Percentiles rank a stretch among this genome's conserved stretches.
Conservation (phyloP, 35 echinoderm and acorn worm genomes). For the Acanthaster planci region DNA sequence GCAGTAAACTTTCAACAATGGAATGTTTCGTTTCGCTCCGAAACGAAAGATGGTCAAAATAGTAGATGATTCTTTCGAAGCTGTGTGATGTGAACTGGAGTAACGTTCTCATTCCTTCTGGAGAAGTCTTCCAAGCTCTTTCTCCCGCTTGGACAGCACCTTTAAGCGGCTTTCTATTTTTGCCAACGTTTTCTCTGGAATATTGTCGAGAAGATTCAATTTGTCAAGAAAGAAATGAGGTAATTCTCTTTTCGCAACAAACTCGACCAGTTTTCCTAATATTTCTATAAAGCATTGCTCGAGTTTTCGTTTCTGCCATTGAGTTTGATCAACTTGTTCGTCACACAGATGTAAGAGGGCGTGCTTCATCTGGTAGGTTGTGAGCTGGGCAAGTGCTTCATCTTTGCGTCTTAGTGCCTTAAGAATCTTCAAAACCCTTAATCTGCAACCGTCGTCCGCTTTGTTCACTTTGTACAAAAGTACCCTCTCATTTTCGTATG, state of each 20-base stretch:
- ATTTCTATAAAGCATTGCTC: constrained; percentile 10
- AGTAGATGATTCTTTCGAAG: no score
- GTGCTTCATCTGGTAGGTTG: constrained; percentile 14
- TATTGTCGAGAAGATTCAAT: neutral
- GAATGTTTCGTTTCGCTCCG: no score
- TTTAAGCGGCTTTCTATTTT: constrained; percentile 8
- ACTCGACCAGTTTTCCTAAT: neutral
- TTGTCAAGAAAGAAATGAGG: constrained; percentile 1
- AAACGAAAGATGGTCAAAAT: no score
- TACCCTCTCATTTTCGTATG: neutral
- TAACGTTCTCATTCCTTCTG: neutral
- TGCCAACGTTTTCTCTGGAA: neutral
- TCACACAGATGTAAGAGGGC: constrained; percentile 19
- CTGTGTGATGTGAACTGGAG: no score
- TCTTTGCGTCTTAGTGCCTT: neutral
- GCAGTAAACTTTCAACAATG: no score
- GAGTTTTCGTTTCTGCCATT: neutral
- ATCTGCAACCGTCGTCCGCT: neutral
- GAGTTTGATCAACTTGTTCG: constrained; percentile 17
- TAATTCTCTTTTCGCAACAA: neutral
- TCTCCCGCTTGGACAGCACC: constrained; percentile 1
- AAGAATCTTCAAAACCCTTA: neutral
- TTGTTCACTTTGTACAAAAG: neutral
- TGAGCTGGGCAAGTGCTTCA: neutral
- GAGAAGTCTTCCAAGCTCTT: neutral